These are phyloP conservation scores for Euspilapteryx auroguttella DNA, from an alignment of 2,888 invertebrate species.

Conservation along the genomic window DNA sequence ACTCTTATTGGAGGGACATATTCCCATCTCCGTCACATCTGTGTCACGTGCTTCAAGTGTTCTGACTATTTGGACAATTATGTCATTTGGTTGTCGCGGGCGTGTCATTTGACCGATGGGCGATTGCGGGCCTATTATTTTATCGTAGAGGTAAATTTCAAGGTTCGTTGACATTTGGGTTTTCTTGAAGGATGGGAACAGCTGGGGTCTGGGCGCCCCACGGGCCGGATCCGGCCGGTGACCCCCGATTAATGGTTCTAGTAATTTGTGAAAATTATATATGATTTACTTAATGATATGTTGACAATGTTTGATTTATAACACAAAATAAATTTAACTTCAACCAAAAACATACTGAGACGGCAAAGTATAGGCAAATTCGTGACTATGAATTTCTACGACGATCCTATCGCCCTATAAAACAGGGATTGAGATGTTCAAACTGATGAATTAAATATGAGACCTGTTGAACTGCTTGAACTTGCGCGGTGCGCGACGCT, in stretches of 20 bases:
- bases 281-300: too few species aligned
- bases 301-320: too few species aligned
- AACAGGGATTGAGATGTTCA: conserved; percentile 7
- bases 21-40: conserved; percentile 20
- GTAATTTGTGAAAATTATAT: too few species aligned
- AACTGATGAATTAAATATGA: conserved; percentile 8
- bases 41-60: conserved; percentile 55
- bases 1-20: conserved; percentile 10
- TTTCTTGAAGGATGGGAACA: conserved; percentile 52
- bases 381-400: too few species aligned
- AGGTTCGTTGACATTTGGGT: conserved; percentile 38
- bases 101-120: conserved; percentile 57
- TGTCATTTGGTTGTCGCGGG: conserved; percentile 57
- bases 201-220: conserved; percentile 21
- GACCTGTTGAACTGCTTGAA: too few species aligned
- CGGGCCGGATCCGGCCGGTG: too few species aligned
- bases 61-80: conserved; percentile 60
- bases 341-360: too few species aligned
- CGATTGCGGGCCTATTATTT: conserved; percentile 56
- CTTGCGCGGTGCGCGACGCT: too few species aligned
- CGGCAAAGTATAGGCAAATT: too few species aligned
- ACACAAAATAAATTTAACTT: too few species aligned
- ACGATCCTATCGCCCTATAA: too few species aligned
- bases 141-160: conserved; percentile 44
- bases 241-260: too few species aligned